phyloP scores from a whole-genome alignment of 2,888 invertebrate genomes.

The Spodoptera picta region DNA sequence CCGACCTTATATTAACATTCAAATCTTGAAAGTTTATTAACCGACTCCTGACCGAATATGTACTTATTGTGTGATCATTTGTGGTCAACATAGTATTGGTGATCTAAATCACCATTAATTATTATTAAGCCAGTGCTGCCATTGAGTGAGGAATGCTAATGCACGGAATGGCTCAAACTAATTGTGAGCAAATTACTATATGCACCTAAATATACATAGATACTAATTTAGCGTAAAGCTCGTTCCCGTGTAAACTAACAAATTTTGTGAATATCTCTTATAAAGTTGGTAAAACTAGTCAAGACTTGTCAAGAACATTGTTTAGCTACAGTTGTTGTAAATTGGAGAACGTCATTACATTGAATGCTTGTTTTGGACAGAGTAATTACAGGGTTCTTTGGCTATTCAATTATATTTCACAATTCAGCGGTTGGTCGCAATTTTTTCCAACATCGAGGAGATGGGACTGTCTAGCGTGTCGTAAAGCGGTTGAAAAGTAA shows the following conservation, averaged over 20 bases:
- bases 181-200: conserved; percentile 59
- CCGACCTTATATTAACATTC: conserved; percentile 63
- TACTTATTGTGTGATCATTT: conserved; percentile 64
- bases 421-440: conserved; percentile 68
- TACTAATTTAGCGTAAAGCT: conserved; percentile 54
- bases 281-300: background rate
- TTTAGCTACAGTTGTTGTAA: conserved; percentile 58
- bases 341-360: conserved; percentile 70
- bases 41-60: conserved; percentile 53
- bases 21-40: conserved; percentile 67
- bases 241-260: conserved; percentile 45
- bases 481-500: conserved; percentile 70
- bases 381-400: conserved; percentile 68
- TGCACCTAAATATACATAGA: conserved; percentile 24
- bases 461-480: conserved; percentile 73
- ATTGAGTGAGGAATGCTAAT: conserved; percentile 77
- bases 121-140: conserved; percentile 68
- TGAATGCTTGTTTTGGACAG: conserved; percentile 66
- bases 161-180: conserved; percentile 73
- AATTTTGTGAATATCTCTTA: background rate
- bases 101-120: conserved; percentile 68
- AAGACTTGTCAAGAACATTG: conserved; percentile 51
- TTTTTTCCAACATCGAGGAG: conserved; percentile 66
- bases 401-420: conserved; percentile 74
- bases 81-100: conserved; percentile 72